phyloP scores from a whole-genome alignment of 1,140 invertebrate genomes.

The Sitophilus oryzae region DNA sequence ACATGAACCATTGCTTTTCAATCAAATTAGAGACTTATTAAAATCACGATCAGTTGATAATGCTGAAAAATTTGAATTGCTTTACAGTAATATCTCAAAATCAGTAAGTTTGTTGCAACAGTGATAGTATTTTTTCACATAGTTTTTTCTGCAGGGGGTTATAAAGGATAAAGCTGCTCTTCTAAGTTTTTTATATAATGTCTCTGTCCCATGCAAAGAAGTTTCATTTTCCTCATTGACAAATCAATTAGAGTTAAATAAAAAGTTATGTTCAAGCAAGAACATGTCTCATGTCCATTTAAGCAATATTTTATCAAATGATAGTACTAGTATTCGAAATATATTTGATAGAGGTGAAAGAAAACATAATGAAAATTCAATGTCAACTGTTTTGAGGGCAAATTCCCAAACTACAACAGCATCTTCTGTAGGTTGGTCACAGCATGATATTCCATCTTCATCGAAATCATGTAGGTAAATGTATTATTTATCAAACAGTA shows the following conservation, averaged over 20 bases:
- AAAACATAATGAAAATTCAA: conserved; percentile 21
- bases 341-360: conserved; percentile 22
- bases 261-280: conserved; percentile 6
- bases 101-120: too few species aligned
- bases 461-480: conserved; percentile 22
- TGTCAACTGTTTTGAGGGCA: conserved; percentile 13
- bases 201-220: conserved; percentile 11
- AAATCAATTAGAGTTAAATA: conserved; percentile 17
- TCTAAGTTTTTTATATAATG: conserved; percentile 22
- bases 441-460: conserved; percentile 25
- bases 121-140: too few species aligned
- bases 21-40: conserved; percentile 33
- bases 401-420: conserved; percentile 27
- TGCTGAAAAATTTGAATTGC: conserved; percentile 35
- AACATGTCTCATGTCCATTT: conserved; percentile 1
- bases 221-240: conserved; percentile 2
- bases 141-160: neutral
- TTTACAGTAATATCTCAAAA: conserved; percentile 37
- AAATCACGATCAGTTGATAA: conserved; percentile 25
- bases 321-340: conserved; percentile 18
- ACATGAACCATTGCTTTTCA: conserved; percentile 32
- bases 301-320: conserved; percentile 13
- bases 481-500: too few species aligned
- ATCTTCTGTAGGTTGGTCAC: conserved; percentile 26
- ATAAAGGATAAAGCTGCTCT: conserved; percentile 19